Base-by-base conservation (phyloP, 2,797 vertebrate species). In the Pipistrellus pygmaeus region DNA sequence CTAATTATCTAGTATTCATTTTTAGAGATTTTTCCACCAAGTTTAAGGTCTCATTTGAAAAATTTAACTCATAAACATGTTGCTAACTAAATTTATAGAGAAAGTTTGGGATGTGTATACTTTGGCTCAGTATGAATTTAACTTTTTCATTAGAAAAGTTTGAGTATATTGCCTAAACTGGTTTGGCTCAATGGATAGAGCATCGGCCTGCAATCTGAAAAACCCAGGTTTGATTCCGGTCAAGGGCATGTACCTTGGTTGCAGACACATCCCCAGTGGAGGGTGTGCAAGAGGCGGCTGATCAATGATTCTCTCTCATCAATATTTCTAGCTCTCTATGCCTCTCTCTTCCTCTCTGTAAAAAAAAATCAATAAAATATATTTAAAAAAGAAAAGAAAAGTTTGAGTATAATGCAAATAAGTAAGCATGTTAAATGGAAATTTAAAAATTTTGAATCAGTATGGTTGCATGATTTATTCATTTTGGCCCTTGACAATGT, bases 331-430 rank as follows among this genome's bases (percentile, higher is more conserved):
- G 38, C 38, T 41, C 38, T 41, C 38, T 41, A 41, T 41, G 4
- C 38, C 38, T 41, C 38, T 41, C 38, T 41, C 38, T 41, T 41
- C 38, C 38, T 41, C 38, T 41, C 6, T 41, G 38, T 41, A 41
- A 41, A 41, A 41, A 41, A 38, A 41, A 41, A 41, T 41, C 38
- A 41, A 41, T 41, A 41, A 41, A 41, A 41, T 41, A 41, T 41
- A 41, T 41, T 41, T 41, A 4, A 41, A 41, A 41, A 41, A 38
- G 38, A 38, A 41, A 41, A n/a, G 55, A 46, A 87, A 84, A 64
- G 30, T 90, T 25, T 66, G 73, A 96, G 38, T 75, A 27, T 91
- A 78, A 93, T 77, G 15, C 25, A 96, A 95, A 94, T 66, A 35
- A 82, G 69, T 84, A 69, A 76, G 32, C 20, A 62, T 88, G 35